Evolutionary conservation across 2,888 invertebrate genomes (phyloP).

Genomic region (Meiosimyza decipiens): DNA sequence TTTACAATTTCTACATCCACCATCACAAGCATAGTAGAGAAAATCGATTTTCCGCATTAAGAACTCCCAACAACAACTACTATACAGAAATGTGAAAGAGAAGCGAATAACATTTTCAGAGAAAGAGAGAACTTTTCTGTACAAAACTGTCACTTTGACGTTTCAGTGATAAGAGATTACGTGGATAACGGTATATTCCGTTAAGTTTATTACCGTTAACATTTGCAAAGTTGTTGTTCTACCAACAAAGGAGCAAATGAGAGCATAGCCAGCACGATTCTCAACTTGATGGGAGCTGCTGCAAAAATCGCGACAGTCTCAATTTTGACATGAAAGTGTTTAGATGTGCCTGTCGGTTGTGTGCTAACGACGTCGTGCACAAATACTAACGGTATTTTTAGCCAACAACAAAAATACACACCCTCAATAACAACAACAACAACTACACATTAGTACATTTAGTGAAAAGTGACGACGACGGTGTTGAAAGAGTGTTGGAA

Average conservation of each 20-base stretch:
- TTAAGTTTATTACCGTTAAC: background rate
- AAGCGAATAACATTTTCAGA: background rate
- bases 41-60: conserved; percentile 40
- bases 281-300: no score
- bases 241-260: no score
- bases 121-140: no score
- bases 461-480: background rate
- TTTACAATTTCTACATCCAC: conserved; percentile 6
- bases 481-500: background rate
- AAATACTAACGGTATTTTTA: conserved; percentile 28
- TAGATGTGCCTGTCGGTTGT: conserved; percentile 23
- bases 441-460: conserved; percentile 10
- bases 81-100: background rate
- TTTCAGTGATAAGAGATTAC: conserved; percentile 17
- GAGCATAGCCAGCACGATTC: no score
- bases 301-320: conserved; percentile 31
- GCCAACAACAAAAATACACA: background rate
- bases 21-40: conserved; percentile 27
- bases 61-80: conserved; percentile 47
- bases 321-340: conserved; percentile 16
- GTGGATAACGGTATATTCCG: background rate
- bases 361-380: background rate
- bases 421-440: conserved; percentile 28
- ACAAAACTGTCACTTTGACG: conserved; percentile 24
- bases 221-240: background rate